phyloP scores from a whole-genome alignment of 2,888 invertebrate species.

The Pasiphila rectangulata region DNA sequence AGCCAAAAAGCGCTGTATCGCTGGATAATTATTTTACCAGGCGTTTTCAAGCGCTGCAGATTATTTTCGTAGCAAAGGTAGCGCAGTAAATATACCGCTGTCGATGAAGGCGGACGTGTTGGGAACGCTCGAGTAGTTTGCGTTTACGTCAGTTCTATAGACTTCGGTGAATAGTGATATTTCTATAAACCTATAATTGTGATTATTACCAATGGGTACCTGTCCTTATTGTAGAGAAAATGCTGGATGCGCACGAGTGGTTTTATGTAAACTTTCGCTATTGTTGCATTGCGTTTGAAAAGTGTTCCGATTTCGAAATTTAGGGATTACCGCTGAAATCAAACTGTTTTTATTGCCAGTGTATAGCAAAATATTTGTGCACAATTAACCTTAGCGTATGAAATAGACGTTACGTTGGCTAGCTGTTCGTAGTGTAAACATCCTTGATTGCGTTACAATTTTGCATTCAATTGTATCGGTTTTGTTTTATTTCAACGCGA shows the following conservation, averaged over 20 bases:
- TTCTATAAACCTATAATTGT: conserved; percentile 4
- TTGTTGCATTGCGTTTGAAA: conserved; percentile 32
- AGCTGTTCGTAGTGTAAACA: conserved; percentile 33
- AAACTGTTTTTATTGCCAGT: conserved; percentile 2
- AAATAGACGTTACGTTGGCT: conserved; percentile 39
- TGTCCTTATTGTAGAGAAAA: conserved; percentile 40
- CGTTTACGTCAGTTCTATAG: conserved; percentile 19
- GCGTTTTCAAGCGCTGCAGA: conserved; percentile 44
- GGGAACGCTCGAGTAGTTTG: conserved; percentile 49
- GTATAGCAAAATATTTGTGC: conserved; percentile 25
- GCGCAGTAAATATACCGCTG: conserved; percentile 59
- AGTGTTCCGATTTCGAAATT: conserved; percentile 16
- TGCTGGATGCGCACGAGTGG: conserved; percentile 67
- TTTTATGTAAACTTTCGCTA: conserved; percentile 58
- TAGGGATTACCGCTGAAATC: not conserved
- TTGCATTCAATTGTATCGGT: conserved; percentile 1
- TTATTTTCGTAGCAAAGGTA: conserved; percentile 45
- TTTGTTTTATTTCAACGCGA: not conserved
- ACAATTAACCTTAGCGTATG: conserved; percentile 41
- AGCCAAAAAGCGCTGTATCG: conserved; percentile 39
- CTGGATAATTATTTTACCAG: conserved; percentile 26
- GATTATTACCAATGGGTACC: conserved; percentile 29
- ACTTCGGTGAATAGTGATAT: conserved; percentile 23
- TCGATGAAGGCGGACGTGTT: conserved; percentile 54
- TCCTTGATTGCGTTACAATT: conserved; percentile 11